Base-by-base conservation (phyloP, 2,113 vertebrate species). In the Phylloscopus whistleri region DNA sequence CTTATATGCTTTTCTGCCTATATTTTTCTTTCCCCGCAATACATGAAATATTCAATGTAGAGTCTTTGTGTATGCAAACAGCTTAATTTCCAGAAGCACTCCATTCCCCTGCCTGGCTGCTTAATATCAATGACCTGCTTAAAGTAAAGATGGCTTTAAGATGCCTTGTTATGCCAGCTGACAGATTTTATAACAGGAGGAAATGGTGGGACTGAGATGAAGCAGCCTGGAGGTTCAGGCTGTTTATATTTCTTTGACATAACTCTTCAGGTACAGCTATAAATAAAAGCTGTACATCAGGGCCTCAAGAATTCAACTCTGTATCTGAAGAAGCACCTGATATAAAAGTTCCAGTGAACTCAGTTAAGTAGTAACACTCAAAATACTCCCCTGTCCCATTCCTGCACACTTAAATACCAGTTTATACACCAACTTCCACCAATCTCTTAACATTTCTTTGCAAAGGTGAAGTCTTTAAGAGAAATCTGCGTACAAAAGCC, bases 61-160 rank as follows among this genome's bases (percentile, higher is more conserved):
- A 43, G 18, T 3, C 27, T 84, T 68, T 52, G 27, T 74, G 26
- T n/a, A 78, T 2, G 6, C 33, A 80, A 87, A 33, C 6, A 6
- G 2, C 46, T 51, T 81, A 22, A 89, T 89, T 94, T 93, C 90
- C 72, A 95, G 91, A 75, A 94, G 93, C 62, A 79, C 37, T 73
- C 60, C 15, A 26, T 37, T 78, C 22, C 87, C 16, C 67, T 84
- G n/a, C 24, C 55, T 78, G 56, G 9, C 35, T 93, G 55, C 56
- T 95, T 85, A 91, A 51, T 87, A 86, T 56, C 68, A 95, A 94
- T 72, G 26, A 78, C 28, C 13, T 68, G 41, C 41, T 94, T 96
- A 89, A 96, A 94, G 90, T 80, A 74, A 59, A 83, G 9, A 87
- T 78, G 31, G 27, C 52, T 95, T 96, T 96, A 89, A 95, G 81